Conservation (phyloP, 1,140 invertebrate species). For the Pteromalus puparum region DNA sequence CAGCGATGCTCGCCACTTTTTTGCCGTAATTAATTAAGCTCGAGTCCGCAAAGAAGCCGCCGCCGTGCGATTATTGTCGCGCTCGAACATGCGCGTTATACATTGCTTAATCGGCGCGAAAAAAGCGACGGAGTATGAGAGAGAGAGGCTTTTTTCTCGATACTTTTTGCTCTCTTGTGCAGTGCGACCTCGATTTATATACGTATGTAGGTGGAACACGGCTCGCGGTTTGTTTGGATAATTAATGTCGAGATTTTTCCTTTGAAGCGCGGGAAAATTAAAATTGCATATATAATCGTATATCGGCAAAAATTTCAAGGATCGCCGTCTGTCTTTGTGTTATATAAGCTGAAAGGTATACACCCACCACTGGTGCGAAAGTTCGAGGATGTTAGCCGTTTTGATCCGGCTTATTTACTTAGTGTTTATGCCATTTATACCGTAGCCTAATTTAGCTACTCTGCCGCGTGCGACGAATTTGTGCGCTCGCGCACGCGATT, state of each 20-base stretch:
- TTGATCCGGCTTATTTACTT: slow-evolving; percentile 30
- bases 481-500: slow-evolving; percentile 36
- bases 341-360: not conserved
- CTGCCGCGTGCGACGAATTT: not conserved
- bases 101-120: slow-evolving; percentile 14
- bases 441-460: not conserved
- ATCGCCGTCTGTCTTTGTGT: too few species aligned
- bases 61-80: not conserved
- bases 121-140: not conserved
- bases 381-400: slow-evolving; percentile 1
- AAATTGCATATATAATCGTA: too few species aligned
- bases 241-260: too few species aligned
- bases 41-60: not conserved
- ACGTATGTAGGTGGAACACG: too few species aligned
- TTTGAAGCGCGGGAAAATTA: too few species aligned
- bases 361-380: not conserved
- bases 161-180: not conserved
- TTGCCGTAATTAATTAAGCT: slow-evolving; percentile 15
- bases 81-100: not conserved
- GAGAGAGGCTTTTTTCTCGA: not conserved
- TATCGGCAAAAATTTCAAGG: too few species aligned
- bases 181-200: not conserved
- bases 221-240: not conserved
- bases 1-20: not conserved
- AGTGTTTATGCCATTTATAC: slow-evolving; percentile 15